Conservation (phyloP, 1,140 invertebrate genomes). For the Proctacanthus coquilletti region DNA sequence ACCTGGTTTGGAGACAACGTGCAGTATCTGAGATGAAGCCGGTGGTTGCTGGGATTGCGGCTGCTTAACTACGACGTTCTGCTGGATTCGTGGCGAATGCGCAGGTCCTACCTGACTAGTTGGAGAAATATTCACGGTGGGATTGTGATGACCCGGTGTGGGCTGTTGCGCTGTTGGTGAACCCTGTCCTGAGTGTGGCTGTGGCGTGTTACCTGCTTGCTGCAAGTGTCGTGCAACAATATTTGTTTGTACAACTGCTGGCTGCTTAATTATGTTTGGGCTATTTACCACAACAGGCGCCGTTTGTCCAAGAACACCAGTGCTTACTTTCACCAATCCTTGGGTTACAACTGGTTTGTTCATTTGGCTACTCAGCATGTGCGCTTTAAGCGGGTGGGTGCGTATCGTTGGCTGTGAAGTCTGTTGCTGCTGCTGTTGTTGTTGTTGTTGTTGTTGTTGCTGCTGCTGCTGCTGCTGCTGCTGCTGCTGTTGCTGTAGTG, state of each 20-base stretch:
- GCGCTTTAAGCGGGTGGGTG: slow-evolving; percentile 1
- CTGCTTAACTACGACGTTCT: slow-evolving; percentile 26
- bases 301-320: not conserved
- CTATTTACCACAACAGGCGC: not conserved
- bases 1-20: slow-evolving; percentile 25
- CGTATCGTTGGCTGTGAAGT: too few species aligned
- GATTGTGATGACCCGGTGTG: not conserved
- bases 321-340: slow-evolving; percentile 2
- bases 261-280: not conserved
- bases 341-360: slow-evolving; percentile 2
- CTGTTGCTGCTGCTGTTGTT: slow-evolving; percentile 12
- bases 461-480: slow-evolving; percentile 7
- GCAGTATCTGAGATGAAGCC: slow-evolving; percentile 17
- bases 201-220: slow-evolving; percentile 21
- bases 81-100: slow-evolving; percentile 5
- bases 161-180: slow-evolving; percentile 6
- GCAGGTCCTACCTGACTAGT: slow-evolving; percentile 1
- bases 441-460: slow-evolving; percentile 5
- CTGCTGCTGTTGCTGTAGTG: slow-evolving; percentile 11
- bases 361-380: not conserved
- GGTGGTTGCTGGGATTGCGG: slow-evolving; percentile 9
- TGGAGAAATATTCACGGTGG: not conserved
- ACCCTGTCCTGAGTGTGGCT: slow-evolving; percentile 18
- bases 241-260: slow-evolving; percentile 12
- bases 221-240: slow-evolving; percentile 19